A percentile compares a stretch with the other conserved stretches of the same genome.
These are phyloP conservation scores for Myripristis murdjan DNA, from an alignment of 2,797 vertebrate genomes.

Conservation along the genomic window DNA sequence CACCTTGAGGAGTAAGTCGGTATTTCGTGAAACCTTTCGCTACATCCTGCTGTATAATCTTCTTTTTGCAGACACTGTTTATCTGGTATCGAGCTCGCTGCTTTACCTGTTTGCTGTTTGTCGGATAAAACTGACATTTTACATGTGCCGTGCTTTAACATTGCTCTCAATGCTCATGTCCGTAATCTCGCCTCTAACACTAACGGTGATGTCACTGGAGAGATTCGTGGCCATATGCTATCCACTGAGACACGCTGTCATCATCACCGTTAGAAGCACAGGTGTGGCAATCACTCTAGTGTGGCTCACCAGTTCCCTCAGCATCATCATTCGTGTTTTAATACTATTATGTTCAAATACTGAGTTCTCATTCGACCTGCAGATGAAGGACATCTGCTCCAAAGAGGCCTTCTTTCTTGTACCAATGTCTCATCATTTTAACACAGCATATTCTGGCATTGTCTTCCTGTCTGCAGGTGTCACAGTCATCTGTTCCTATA, in stretches of 20 bases:
- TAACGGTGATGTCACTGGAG: constrained; percentile 82
- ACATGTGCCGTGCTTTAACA: constrained; percentile 53
- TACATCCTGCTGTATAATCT: constrained; percentile 65
- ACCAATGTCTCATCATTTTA: neutral
- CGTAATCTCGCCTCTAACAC: constrained; percentile 66
- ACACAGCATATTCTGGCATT: neutral
- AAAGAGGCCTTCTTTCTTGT: no score
- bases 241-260: no score
- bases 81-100: constrained; percentile 38
- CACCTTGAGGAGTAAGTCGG: no score
- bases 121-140: constrained; percentile 29
- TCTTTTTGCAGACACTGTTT: constrained; percentile 67
- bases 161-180: constrained; percentile 21
- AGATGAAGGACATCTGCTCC: constrained; percentile 26
- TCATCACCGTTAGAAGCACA: no score
- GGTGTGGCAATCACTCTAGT: no score
- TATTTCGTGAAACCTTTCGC: no score
- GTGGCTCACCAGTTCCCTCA: constrained; percentile 53
- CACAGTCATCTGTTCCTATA: no score
- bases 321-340: constrained; percentile 18
- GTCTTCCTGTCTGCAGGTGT: no score
- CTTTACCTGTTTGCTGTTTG: constrained; percentile 31
- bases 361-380: neutral
- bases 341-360: constrained; percentile 7
- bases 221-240: no score